Conservation (phyloP, 1,140 invertebrate species). For the Bombus turneri region DNA sequence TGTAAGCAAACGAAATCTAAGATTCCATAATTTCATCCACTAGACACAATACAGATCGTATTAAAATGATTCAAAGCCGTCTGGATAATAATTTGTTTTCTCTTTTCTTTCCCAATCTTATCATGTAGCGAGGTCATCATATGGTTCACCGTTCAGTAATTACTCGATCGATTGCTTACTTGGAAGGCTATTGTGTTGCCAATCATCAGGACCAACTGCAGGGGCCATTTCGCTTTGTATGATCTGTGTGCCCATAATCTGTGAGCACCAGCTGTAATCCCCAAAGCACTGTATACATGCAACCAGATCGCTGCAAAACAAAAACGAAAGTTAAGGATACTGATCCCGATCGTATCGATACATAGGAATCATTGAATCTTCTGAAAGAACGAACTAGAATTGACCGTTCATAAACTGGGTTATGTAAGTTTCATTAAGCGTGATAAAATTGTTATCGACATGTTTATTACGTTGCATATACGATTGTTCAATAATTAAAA, state of each 20-base stretch:
- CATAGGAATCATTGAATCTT: too few species aligned
- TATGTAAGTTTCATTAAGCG: too few species aligned
- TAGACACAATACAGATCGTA: too few species aligned
- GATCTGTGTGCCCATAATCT: conserved; percentile 96
- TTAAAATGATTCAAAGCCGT: not conserved
- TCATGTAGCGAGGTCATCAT: not conserved
- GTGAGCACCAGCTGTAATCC: conserved; percentile 97
- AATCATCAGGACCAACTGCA: conserved; percentile 89
- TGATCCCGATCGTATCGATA: not conserved
- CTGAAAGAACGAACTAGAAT: too few species aligned
- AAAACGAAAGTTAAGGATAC: not conserved
- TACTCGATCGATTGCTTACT: conserved; percentile 80
- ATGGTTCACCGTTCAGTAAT: too few species aligned
- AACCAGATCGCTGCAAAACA: conserved; percentile 85
- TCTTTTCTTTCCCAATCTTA: not conserved
- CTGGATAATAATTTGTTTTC: not conserved
- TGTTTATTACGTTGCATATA: too few species aligned
- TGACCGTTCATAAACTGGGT: too few species aligned
- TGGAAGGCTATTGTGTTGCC: conserved; percentile 94
- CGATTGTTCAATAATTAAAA: too few species aligned
- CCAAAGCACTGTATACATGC: conserved; percentile 89
- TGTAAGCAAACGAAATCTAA: too few species aligned
- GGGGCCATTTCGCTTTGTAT: conserved; percentile 96
- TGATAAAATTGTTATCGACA: too few species aligned
- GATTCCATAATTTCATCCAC: too few species aligned